phyloP scores from a whole-genome alignment of 1,140 invertebrate species.

The Philotrypesis tridentata region DNA sequence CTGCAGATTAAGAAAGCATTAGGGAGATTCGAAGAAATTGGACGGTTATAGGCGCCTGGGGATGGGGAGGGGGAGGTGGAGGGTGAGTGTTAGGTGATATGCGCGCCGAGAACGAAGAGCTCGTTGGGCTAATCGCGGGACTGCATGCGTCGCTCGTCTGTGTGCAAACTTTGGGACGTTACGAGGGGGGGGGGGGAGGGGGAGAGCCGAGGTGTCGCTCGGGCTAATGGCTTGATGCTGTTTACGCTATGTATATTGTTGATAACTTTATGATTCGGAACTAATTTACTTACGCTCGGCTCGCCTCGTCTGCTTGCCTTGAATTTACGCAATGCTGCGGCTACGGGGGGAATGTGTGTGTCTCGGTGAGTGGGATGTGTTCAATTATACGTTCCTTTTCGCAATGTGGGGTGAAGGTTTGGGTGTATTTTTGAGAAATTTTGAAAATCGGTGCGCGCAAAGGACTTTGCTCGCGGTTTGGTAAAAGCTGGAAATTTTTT shows the following conservation, averaged over 20 bases:
- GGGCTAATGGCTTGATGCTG: background rate
- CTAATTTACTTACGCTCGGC: background rate
- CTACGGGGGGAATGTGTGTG: too few species aligned
- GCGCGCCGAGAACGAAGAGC: background rate
- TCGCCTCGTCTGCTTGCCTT: too few species aligned
- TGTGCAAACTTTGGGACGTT: conserved; percentile 28
- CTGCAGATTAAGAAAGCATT: conserved; percentile 33
- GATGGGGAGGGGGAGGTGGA: background rate
- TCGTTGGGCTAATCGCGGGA: conserved; percentile 14
- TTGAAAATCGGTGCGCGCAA: too few species aligned
- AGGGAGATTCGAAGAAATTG: conserved; percentile 36
- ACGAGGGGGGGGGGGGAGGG: background rate
- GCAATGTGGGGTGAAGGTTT: too few species aligned
- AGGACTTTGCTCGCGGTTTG: too few species aligned
- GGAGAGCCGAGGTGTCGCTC: too few species aligned
- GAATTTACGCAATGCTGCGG: too few species aligned
- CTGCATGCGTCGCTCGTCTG: background rate
- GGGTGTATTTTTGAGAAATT: too few species aligned
- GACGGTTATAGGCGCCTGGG: background rate
- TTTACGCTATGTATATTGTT: background rate
- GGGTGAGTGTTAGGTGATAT: background rate
- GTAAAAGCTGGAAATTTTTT: too few species aligned
- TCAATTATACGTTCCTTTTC: too few species aligned
- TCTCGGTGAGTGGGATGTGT: too few species aligned
- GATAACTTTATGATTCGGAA: background rate